Base-by-base conservation (phyloP, 2,888 invertebrate genomes). In the Polyommatus iphigenia region DNA sequence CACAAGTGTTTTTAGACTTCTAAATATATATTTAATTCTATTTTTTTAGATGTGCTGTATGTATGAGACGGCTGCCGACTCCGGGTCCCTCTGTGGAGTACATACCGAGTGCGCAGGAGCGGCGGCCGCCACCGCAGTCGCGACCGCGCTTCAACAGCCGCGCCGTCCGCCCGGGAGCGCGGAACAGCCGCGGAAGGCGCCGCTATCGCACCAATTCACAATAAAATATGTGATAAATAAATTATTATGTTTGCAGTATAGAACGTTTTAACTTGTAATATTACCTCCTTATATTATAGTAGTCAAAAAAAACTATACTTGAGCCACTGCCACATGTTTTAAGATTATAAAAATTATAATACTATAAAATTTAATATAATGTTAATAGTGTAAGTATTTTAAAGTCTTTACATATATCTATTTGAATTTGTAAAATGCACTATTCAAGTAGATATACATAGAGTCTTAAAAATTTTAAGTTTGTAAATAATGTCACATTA, bases 31-130 rank as follows among this genome's bases (percentile, higher is more conserved):
- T 67, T 15, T 67, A 18, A 10, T 15, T 2, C 10, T 8, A 7
- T 73, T n/a, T 24, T 77, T 80, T 18, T 79, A 94, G 94, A 83
- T 94, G 94, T 82, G 81, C 91, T 76, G 94, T 94, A 62, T 94
- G 93, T 80, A 92, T 90, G 87, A 85, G 92, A 80, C 85, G 87
- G 41, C 87, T 87, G 82, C 89, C 89, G 24, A 15, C 57, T 24
- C 72, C 72, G 85, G 76, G 81, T 54, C 87, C 87, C n/a, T 85
- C 90, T 80, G 86, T 93, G 59, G 85, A 85, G 79, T 83, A 87
- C 0, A 92, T 92, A 77, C 92, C 93, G 10, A 90, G 89, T 79
- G 89, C 87, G 7, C 88, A 87, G 76, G 85, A 86, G 79, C 86
- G 88, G 32, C 81, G 86, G 79, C 81, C 83, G 80, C 10, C 50